A percentile compares a stretch with the other conserved stretches of the same genome.
phyloP scores from a whole-genome alignment of 2,888 invertebrate genomes.

The Drosophila colorata region DNA sequence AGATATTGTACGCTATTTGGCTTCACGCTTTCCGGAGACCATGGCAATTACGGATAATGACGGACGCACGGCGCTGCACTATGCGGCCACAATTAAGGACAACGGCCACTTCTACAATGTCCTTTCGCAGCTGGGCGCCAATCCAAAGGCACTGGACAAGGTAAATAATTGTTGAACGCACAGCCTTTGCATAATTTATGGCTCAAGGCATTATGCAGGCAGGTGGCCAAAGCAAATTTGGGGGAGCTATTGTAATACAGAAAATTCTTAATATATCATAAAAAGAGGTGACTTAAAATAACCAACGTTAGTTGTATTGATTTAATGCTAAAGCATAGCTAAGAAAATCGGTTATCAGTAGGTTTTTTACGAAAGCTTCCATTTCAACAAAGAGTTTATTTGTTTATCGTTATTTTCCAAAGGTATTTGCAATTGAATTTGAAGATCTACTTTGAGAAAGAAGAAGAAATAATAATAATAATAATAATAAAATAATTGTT shows the following conservation, averaged over 20 bases:
- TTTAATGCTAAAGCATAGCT: no score
- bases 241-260: neutral
- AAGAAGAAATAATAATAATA: no score
- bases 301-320: no score
- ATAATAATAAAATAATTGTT: no score
- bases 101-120: conserved; percentile 95
- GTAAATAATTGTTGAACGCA: conserved; percentile 86
- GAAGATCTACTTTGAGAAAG: no score
- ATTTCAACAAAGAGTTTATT: no score
- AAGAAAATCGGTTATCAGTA: no score
- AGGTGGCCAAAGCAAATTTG: no score
- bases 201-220: conserved; percentile 1
- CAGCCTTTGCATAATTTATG: conserved; percentile 31
- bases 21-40: conserved; percentile 94
- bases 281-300: neutral
- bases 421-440: no score
- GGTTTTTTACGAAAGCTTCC: no score
- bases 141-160: conserved; percentile 92
- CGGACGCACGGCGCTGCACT: conserved; percentile 94
- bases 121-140: conserved; percentile 93
- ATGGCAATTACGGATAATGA: conserved; percentile 91
- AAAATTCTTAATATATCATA: neutral
- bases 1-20: conserved; percentile 87
- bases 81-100: conserved; percentile 93
- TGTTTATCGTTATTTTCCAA: no score